Evolutionary conservation across 2,888 invertebrate species (phyloP).

Genomic region (Glyphotaelius pellucidus): DNA sequence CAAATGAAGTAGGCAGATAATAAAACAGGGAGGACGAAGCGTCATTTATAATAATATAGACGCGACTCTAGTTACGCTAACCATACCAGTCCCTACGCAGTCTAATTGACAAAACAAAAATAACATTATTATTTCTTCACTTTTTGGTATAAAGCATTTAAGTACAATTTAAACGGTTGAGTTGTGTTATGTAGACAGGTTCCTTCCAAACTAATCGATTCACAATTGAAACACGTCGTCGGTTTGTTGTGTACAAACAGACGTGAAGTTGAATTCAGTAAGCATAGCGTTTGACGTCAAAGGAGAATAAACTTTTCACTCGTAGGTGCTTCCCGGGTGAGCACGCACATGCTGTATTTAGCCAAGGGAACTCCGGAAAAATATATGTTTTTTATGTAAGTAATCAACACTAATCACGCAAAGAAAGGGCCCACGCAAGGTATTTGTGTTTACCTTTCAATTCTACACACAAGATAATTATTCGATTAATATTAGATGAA

Average conservation of each 20-base stretch:
- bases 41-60: too few species aligned
- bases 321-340: background rate
- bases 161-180: too few species aligned
- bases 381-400: background rate
- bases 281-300: background rate
- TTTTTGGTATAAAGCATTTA: too few species aligned
- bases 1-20: background rate
- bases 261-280: background rate
- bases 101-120: too few species aligned
- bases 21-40: background rate
- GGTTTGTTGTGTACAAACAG: background rate
- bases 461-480: background rate
- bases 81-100: too few species aligned
- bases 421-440: background rate
- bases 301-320: conserved; percentile 3
- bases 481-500: background rate
- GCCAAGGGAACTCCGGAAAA: too few species aligned
- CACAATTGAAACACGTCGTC: background rate
- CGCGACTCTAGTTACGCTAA: too few species aligned
- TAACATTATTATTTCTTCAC: too few species aligned
- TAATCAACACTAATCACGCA: conserved; percentile 27
- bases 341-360: conserved; percentile 18
- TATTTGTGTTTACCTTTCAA: background rate
- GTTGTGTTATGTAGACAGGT: too few species aligned
- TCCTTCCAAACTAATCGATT: background rate